Base-by-base conservation (phyloP, 2,888 invertebrate species). In the Acanthosoma haemorrhoidale region DNA sequence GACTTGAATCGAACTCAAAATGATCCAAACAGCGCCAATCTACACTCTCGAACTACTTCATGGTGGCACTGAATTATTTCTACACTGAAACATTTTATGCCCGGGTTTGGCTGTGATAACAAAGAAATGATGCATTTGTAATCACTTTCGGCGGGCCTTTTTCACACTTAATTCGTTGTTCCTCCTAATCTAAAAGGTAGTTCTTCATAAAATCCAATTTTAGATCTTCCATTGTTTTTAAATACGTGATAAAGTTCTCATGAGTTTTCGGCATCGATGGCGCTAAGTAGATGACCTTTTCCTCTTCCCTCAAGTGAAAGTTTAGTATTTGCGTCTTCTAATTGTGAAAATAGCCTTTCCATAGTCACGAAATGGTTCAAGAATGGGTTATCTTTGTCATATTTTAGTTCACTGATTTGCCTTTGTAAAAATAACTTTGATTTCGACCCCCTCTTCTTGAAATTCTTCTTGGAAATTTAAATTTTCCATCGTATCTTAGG, bases 301-400 rank as follows among this genome's bases (percentile, higher is more conserved):
- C 63, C 29, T 25, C 63, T 29, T 25, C 41, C 38, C 25, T 25
- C 39, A 38, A 41, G n/a, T n/a, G n/a, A n/a, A n/a, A n/a, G n/a
- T 29, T 63, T 39, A 29, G n/a, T 63, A n/a, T 29, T 25, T 1
- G 63, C 63, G 29, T 39, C 63, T 21, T 63, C 39, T 25, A 63
- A 39, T 63, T 63, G 63, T 63, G 39, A 63, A 63, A 63, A 63
- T 13, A 39, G 63, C 15, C 11, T 63, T 4, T 63, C 41, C 63
- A 63, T 63, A 4, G 21, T 38, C 2, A 36, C 41, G 25, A 63
- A 63, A 63, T 63, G 21, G 11, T 63, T 29, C 63, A 63, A n/a
- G 21, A 63, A 63, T 25, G 39, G 11, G 39, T 38, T 63, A 36
- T 63, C 15, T 3, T 63, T 39, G 9, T 6, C 13, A 16, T 39